phyloP scores from a whole-genome alignment of 1,140 invertebrate species.

The Micrasema longulum region DNA sequence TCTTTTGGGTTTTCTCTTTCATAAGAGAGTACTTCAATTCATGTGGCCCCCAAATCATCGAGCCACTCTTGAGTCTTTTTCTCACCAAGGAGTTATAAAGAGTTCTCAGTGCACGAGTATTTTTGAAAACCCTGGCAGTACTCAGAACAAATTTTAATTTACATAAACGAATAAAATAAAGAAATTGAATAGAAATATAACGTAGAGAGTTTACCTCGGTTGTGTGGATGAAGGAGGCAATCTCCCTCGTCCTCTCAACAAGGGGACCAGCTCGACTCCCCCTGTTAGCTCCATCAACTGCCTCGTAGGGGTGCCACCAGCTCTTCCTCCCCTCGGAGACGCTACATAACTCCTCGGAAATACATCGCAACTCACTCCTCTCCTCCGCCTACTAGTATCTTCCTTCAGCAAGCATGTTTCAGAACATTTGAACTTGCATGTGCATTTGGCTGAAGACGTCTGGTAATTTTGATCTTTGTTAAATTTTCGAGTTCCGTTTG shows the following conservation, averaged over 20 bases:
- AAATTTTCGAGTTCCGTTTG: not conserved
- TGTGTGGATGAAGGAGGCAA: constrained; percentile 9
- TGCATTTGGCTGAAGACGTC: not conserved
- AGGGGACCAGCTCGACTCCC: constrained; percentile 76
- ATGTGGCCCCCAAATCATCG: too few relatives aligned
- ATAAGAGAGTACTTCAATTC: too few relatives aligned
- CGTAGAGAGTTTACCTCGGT: constrained; percentile 13
- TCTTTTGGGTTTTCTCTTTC: too few relatives aligned
- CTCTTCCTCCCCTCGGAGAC: not conserved
- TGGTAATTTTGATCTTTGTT: not conserved
- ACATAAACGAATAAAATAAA: not conserved
- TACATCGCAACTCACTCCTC: not conserved
- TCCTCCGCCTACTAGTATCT: not conserved
- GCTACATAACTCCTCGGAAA: not conserved
- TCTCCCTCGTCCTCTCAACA: constrained; percentile 69
- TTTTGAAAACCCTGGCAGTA: too few relatives aligned
- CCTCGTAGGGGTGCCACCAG: constrained; percentile 64
- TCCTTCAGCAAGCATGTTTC: not conserved
- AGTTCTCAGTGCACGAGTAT: too few relatives aligned
- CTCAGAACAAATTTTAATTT: too few relatives aligned
- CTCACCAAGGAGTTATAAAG: too few relatives aligned
- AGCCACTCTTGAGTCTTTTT: too few relatives aligned
- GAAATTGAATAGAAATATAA: too few relatives aligned
- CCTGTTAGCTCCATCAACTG: constrained; percentile 67
- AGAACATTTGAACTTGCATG: constrained; percentile 11